phyloP scores from a whole-genome alignment of 2,888 invertebrate species.

The Phaonia tiefii region DNA sequence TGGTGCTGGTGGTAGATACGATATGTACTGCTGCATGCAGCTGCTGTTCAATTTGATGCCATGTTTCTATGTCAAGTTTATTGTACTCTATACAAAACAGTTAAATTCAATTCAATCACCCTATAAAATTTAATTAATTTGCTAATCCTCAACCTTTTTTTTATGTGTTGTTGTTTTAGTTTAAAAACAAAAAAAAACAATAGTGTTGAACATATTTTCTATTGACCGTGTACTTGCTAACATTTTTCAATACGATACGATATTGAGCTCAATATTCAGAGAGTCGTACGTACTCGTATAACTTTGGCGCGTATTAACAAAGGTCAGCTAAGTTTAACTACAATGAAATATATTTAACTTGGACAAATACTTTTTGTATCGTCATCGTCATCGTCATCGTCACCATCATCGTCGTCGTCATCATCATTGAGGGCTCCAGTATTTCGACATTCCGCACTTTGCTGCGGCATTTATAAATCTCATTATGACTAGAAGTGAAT shows the following conservation, averaged over 20 bases:
- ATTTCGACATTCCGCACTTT: too few species aligned
- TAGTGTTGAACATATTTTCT: constrained; percentile 25
- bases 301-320: constrained; percentile 32
- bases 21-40: background rate
- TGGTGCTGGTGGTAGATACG: too few species aligned
- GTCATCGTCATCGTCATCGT: background rate
- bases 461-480: too few species aligned
- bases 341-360: constrained; percentile 13
- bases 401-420: too few species aligned
- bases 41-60: background rate
- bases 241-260: background rate
- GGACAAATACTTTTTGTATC: constrained; percentile 20
- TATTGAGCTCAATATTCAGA: too few species aligned
- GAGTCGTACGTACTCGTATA: background rate
- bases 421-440: too few species aligned
- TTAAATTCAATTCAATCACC: constrained; percentile 23
- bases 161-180: background rate
- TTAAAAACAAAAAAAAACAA: constrained; percentile 7
- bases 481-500: constrained; percentile 28
- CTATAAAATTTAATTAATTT: constrained; percentile 48
- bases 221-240: constrained; percentile 26
- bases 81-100: constrained; percentile 24
- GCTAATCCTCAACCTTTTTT: constrained; percentile 52
- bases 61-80: constrained; percentile 42
- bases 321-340: constrained; percentile 56